Evolutionary conservation across 2,113 vertebrate genomes (phyloP), one percentile per base, ranked within the genome.

Genomic region (human): DNA sequence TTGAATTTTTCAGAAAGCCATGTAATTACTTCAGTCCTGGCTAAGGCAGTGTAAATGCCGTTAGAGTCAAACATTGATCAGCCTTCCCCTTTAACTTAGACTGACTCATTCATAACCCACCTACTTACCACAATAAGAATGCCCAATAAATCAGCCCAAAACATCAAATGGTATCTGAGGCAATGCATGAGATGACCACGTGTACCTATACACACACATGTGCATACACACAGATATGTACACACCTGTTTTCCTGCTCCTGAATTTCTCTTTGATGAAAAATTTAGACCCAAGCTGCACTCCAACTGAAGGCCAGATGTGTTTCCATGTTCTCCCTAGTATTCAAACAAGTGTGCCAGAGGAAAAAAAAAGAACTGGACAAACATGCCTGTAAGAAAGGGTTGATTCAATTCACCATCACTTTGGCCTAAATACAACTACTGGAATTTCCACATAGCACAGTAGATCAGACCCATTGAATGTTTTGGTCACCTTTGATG

Each of bases 1-100:
- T 95, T 40, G 5, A 83, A 85, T 61, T 95, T 92, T 94, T 85
- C 66, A 88, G 64, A 90, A 92, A 90, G 45, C 6, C 30, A 57
- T 2, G 0, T 59, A 55, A 88, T 68, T 27, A 84, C 3, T 2
- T 59, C 48, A 18, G 18, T 64, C 59, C 86, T 79, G 52, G 16
- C 11, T 86, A 55, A 79, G 40, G 61, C 52, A 35, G 48, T 76
- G 3, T 23, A 35, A 40, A 18, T 40, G 48, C 23, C 38, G 45
- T 52, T 57, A 55, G 43, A 83, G 32, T 35, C 73, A 96, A 35
- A 40, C 30, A 16, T 0, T n/a, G n/a, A 90, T 55, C 18, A 16
- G 23, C 1, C 9, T 43, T 91, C 20, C 27, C 22, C 68, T 83
- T 83, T 87, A 3, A 72, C 81, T 23, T 61, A 61, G n/a, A 84